phyloP scores from a whole-genome alignment of 2,888 invertebrate genomes.

The Troides oblongomaculatus region DNA sequence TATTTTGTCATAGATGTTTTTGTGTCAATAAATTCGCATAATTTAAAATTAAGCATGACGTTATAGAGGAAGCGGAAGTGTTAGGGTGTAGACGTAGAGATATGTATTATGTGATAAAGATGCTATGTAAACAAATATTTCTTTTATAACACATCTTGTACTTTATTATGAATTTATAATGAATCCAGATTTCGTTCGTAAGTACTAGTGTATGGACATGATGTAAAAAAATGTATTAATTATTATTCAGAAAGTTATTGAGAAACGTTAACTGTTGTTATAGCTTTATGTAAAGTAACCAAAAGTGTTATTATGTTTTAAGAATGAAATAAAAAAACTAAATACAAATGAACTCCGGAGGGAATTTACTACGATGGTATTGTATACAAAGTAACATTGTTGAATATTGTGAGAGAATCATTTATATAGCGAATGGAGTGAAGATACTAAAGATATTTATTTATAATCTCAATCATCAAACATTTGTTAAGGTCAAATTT shows the following conservation, averaged over 20 bases:
- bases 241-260: conserved; percentile 60
- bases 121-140: conserved; percentile 50
- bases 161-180: conserved; percentile 43
- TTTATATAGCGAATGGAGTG: conserved; percentile 8
- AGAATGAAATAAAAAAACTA: conserved; percentile 42
- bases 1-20: conserved; percentile 68
- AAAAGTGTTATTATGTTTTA: conserved; percentile 78
- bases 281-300: conserved; percentile 76
- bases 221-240: conserved; percentile 52
- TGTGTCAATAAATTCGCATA: conserved; percentile 68
- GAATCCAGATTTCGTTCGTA: conserved; percentile 46
- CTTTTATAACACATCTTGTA: conserved; percentile 55
- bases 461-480: conserved; percentile 9
- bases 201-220: conserved; percentile 47
- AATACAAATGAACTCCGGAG: conserved; percentile 5
- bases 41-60: conserved; percentile 65
- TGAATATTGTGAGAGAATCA: conserved; percentile 5
- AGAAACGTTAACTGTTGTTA: conserved; percentile 75
- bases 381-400: conserved; percentile 15
- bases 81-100: conserved; percentile 46
- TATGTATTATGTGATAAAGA: conserved; percentile 66
- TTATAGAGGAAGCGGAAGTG: conserved; percentile 43
- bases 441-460: background rate
- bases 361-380: conserved; percentile 6
- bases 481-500: background rate